Base-by-base conservation (phyloP, 2,113 vertebrate species). In the Eurystomus gularis region DNA sequence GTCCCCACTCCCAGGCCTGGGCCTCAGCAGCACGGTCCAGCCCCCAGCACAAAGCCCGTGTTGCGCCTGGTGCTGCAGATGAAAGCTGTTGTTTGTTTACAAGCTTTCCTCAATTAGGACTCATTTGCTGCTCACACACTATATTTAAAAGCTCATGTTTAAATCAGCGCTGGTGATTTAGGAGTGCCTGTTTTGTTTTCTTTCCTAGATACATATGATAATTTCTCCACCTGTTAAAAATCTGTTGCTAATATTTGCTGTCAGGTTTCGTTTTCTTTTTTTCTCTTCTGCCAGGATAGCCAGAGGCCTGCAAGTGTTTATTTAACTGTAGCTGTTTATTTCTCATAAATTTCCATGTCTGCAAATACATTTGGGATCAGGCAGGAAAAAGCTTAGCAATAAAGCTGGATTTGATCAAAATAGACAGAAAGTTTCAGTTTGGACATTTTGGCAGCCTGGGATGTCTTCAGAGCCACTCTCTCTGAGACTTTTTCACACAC, bases 31-130 rank as follows among this genome's bases (percentile, higher is more conserved):
- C 64, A 3, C 0, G 0, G 55, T 51, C 66, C 82, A 75, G 58
- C 64, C 70, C 44, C 58, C 82, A n/a, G 71, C 35, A 6, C 66
- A 23, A 62, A 26, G 54, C 55, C 66, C 2, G 2, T 7, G 15
- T 49, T 5, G 0, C 3, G 0, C 0, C 2, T 80, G 90, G 80
- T 62, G 93, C 71, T 91, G 75, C 90, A 91, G 92, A 95, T 97
- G 90, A 97, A 95, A 94, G 94, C 66, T 88, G 33, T 3, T 96
- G 82, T 85, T 96, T 96, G 93, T 95, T 96, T 96, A 95, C 93
- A 94, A 90, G 87, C 85, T 93, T 85, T 90, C 87, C 64, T 82
- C 96, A 97, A 77, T 96, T 93, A 94, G 91, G 82, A 85, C 90
- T 94, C 75, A 66, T 90, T 96, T 95, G 87, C 92, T 95, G 58